These are phyloP conservation scores for Drosophila funebris DNA, from an alignment of 1,140 invertebrate genomes.

Conservation along the genomic window DNA sequence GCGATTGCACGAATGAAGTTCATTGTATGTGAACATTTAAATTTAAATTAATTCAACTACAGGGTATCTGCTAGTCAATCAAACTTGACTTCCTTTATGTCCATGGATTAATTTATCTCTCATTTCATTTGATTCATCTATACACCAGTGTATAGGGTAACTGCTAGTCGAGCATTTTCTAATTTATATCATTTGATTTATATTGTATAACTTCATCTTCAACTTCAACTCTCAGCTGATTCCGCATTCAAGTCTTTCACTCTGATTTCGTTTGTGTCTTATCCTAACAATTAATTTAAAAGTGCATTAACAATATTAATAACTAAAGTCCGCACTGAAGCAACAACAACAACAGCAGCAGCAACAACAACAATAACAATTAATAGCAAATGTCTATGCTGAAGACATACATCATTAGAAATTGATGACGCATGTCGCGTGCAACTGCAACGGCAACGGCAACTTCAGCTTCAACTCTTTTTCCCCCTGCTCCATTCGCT, in stretches of 20 bases:
- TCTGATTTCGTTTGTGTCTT: slow-evolving; percentile 3
- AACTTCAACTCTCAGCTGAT: background rate
- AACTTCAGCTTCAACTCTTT: slow-evolving; percentile 12
- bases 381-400: slow-evolving; percentile 52
- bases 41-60: too few species aligned
- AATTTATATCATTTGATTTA: background rate
- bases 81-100: too few species aligned
- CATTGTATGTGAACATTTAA: too few species aligned
- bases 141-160: background rate
- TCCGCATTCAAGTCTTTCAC: background rate
- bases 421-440: slow-evolving; percentile 82
- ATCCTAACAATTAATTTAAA: slow-evolving; percentile 33
- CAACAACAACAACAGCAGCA: slow-evolving; percentile 22
- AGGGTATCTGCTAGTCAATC: too few species aligned
- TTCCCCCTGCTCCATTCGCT: background rate
- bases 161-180: background rate
- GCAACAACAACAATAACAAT: slow-evolving; percentile 30
- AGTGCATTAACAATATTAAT: slow-evolving; percentile 62
- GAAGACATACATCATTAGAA: slow-evolving; percentile 80
- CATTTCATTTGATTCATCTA: too few species aligned
- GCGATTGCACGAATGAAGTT: too few species aligned
- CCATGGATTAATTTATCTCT: too few species aligned
- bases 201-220: background rate
- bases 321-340: slow-evolving; percentile 53
- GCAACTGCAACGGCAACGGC: slow-evolving; percentile 57